These are phyloP conservation scores for Coregonus clupeaformis DNA, from an alignment of 2,113 vertebrate genomes.

Conservation along the genomic window DNA sequence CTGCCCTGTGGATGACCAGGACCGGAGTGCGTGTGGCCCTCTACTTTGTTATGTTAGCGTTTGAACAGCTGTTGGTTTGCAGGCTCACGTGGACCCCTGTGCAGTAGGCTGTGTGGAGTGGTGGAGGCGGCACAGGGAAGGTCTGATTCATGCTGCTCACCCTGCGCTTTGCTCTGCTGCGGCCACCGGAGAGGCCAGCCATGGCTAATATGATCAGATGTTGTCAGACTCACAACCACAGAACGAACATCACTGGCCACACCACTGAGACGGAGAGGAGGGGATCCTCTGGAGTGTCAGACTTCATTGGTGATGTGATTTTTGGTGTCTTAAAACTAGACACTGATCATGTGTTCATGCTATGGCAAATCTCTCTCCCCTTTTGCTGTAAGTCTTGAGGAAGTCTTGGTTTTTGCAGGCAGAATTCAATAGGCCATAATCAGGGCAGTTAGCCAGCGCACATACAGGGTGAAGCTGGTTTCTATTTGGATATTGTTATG, in stretches of 20 bases:
- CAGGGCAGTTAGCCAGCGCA: constrained; percentile 1
- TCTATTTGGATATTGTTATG: background rate
- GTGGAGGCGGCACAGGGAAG: background rate
- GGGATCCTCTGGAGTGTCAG: background rate
- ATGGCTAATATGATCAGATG: constrained; percentile 54
- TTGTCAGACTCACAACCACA: constrained; percentile 29
- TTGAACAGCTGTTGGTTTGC: background rate
- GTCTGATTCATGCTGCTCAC: constrained; percentile 29
- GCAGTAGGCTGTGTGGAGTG: background rate
- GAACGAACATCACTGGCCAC: background rate
- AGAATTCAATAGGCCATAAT: too few relatives aligned
- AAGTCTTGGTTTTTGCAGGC: too few relatives aligned
- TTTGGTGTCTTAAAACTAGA: too few relatives aligned
- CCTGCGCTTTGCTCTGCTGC: background rate
- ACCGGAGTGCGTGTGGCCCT: background rate
- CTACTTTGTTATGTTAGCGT: background rate
- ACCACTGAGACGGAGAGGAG: background rate
- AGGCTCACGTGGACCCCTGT: background rate
- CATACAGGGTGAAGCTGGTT: constrained; percentile 30
- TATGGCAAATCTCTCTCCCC: too few relatives aligned
- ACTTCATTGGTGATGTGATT: too few relatives aligned
- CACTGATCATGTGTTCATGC: too few relatives aligned
- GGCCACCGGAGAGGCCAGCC: constrained; percentile 23
- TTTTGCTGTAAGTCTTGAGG: background rate
- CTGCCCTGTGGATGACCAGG: background rate